A percentile compares a stretch with the other conserved stretches of the same genome.
Conservation (phyloP, 2,113 vertebrate species). For the Notothenia rossii region DNA sequence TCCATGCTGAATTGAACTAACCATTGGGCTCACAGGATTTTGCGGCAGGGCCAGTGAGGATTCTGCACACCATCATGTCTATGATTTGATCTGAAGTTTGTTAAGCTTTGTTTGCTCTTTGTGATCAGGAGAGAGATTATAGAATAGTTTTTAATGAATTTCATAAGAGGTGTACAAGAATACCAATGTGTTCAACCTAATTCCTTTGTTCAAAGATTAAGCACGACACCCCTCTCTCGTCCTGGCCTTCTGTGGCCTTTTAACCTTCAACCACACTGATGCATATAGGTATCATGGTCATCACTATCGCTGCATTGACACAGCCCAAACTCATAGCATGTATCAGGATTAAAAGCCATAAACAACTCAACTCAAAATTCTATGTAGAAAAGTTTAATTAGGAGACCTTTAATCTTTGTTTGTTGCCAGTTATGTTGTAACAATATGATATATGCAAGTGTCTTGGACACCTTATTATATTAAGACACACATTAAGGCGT, state of each 20-base stretch:
- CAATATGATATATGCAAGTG: too few relatives aligned
- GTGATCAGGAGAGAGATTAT: constrained; percentile 67
- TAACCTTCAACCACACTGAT: constrained; percentile 48
- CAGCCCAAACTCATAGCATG: background rate
- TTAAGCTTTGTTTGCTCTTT: constrained; percentile 70
- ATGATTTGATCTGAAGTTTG: constrained; percentile 54
- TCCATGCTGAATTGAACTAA: constrained; percentile 30
- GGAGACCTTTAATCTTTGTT: too few relatives aligned
- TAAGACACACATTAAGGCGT: background rate
- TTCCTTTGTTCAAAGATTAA: constrained; percentile 66
- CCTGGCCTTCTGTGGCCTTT: constrained; percentile 42
- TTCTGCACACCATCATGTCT: background rate
- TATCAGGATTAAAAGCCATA: background rate
- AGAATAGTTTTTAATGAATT: constrained; percentile 63
- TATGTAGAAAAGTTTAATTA: too few relatives aligned
- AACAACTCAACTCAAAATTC: background rate
- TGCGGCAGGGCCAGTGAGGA: background rate
- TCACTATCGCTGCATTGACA: background rate
- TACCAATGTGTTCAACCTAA: constrained; percentile 66
- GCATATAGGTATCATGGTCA: constrained; percentile 1
- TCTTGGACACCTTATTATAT: too few relatives aligned
- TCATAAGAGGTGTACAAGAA: constrained; percentile 56
- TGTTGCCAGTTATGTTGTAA: too few relatives aligned
- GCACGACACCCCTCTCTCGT: constrained; percentile 34
- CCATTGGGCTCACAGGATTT: constrained; percentile 22